Base-by-base conservation (phyloP, 1,140 invertebrate species). In the Drosophila ambigua region DNA sequence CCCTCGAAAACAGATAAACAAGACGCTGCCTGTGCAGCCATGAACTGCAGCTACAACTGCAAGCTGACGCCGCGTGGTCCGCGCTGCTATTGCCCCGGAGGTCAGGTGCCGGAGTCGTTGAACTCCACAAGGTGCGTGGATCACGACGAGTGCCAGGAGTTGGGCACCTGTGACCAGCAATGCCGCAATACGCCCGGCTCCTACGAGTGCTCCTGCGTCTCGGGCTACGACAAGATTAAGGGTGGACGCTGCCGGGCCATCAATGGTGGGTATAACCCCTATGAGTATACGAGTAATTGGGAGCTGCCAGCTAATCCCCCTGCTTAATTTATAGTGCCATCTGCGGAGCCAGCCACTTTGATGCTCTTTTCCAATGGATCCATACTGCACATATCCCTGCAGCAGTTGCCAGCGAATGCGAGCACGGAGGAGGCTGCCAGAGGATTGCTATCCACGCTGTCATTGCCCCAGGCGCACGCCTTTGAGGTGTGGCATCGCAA, bases 151-250 rank as follows among this genome's bases (percentile, higher is more conserved):
- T 97, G 97, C 91, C 84, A 92, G 62, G 88, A 94, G 57, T 95
- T 96, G 66, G 95, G 94, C 24, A 93, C 94, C 13, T 98, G 97
- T 92, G 95, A 96, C 81, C 97, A 98, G 92, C 77, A 93, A 16
- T 98, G 97, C 91, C 93, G 91, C 61, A 97, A 97, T 92, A 94
- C 94, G 8, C 92, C 92, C 6, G 95, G 96, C 46, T 95, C 94
- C 41, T 97, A 94, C 92, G 91, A 93, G 20, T 98, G 97, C 92
- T 93, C 93, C 46, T 98, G 97, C 93, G 94, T 94, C 2, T 90
- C 93, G 6, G 97, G 97, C 2, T 98, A 98, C 92, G 90, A 91
- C 59, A 93, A 94, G 63, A 63, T 35, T 24, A 80, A 90, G 28
- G 93, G 94, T 72, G 91, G 90, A 20, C 93, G 92, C 13, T 91